phyloP scores from a whole-genome alignment of 2,888 invertebrate species.

The Taphrorychus bicolor region DNA sequence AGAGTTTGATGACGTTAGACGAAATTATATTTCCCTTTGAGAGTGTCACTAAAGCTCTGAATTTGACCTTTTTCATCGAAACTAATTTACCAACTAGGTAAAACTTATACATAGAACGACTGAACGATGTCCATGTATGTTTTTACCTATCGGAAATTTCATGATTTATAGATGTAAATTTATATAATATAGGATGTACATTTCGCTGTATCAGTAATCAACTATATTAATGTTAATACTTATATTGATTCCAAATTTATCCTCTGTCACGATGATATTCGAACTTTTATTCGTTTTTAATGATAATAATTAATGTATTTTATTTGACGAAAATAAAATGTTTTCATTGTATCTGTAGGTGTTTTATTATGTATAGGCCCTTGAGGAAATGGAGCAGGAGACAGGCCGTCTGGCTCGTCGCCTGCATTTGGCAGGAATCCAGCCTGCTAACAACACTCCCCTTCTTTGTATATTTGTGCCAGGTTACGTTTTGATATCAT shows the following conservation, averaged over 20 bases:
- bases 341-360: conserved; percentile 14
- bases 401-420: background rate
- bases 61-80: background rate
- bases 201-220: conserved; percentile 38
- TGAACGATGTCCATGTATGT: conserved; percentile 27
- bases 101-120: conserved; percentile 17
- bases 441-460: background rate
- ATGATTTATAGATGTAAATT: conserved; percentile 37
- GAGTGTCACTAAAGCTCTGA: too few species aligned
- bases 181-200: conserved; percentile 39
- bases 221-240: conserved; percentile 39
- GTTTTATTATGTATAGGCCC: background rate
- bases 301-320: conserved; percentile 54
- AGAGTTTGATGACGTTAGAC: too few species aligned
- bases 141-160: conserved; percentile 34
- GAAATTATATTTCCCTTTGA: too few species aligned
- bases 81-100: conserved; percentile 10
- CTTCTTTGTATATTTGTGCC: conserved; percentile 16
- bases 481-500: conserved; percentile 12
- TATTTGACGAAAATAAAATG: conserved; percentile 55
- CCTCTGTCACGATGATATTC: conserved; percentile 23
- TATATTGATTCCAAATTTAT: conserved; percentile 37
- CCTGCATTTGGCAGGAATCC: conserved; percentile 7
- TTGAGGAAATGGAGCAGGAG: background rate
- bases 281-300: conserved; percentile 45